A percentile compares a stretch with the other conserved stretches of the same genome.
Conservation (phyloP, 2,113 vertebrate genomes). For the Pica pica region DNA sequence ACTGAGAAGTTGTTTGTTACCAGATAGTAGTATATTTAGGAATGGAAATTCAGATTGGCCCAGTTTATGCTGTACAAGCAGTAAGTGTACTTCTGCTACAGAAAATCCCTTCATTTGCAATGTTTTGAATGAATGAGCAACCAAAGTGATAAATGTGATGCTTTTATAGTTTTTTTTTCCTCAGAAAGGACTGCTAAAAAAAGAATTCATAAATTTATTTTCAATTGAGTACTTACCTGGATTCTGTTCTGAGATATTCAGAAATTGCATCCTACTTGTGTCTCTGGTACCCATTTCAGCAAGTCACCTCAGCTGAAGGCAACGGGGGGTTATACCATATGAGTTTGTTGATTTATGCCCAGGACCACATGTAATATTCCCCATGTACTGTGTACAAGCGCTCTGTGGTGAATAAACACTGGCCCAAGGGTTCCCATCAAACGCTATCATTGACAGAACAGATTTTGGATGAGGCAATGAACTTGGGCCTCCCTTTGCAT, state of each 20-base stretch:
- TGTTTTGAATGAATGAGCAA: background rate
- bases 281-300: background rate
- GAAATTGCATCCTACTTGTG: background rate
- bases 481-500: background rate
- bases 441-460: background rate
- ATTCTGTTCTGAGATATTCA: background rate
- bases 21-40: background rate
- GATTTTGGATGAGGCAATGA: background rate
- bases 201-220: background rate
- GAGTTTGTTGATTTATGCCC: background rate
- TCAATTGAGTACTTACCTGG: background rate
- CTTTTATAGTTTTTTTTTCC: background rate
- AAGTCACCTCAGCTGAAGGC: background rate
- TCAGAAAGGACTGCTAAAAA: background rate
- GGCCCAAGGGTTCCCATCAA: background rate
- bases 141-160: background rate
- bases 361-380: accelerated
- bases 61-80: background rate
- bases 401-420: background rate
- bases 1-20: background rate
- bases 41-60: background rate
- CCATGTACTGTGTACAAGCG: background rate
- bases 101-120: background rate
- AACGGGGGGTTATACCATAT: background rate
- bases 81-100: background rate